Conservation (phyloP, 2,888 invertebrate species). For the Clitarchus hookeri region DNA sequence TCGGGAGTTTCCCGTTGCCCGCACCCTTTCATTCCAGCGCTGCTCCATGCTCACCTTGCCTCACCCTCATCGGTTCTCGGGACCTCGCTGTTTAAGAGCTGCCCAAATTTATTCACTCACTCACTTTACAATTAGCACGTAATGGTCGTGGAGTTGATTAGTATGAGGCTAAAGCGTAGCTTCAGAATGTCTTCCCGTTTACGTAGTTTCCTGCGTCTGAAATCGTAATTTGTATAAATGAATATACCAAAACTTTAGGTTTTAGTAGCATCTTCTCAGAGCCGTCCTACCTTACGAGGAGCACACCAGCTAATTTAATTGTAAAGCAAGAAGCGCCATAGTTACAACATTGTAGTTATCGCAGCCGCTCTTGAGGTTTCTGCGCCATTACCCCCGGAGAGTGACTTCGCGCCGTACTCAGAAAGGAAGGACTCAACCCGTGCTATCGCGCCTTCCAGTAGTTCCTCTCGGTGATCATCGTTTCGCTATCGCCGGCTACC, state of each 20-base stretch:
- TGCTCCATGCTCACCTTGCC: too few relatives aligned
- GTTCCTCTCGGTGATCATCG: background rate
- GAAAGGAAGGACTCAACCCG: background rate
- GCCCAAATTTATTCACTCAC: too few relatives aligned
- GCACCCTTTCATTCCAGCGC: too few relatives aligned
- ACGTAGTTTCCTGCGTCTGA: background rate
- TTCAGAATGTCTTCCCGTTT: too few relatives aligned
- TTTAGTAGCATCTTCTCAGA: background rate
- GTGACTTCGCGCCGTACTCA: background rate
- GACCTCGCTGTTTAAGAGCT: too few relatives aligned
- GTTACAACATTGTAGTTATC: background rate
- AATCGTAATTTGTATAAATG: background rate
- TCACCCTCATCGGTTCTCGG: too few relatives aligned
- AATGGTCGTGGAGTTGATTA: too few relatives aligned
- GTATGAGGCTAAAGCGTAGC: too few relatives aligned
- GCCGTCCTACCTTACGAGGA: background rate
- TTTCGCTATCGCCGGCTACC: background rate
- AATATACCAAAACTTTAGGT: background rate
- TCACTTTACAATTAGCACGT: too few relatives aligned
- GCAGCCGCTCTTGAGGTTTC: background rate
- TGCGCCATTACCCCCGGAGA: background rate
- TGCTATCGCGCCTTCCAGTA: background rate
- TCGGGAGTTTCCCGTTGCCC: too few relatives aligned
- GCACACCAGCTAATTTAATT: background rate
- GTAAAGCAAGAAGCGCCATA: background rate